Evolutionary conservation across 2,113 vertebrate genomes (phyloP), one percentile per base, ranked within the genome.

Genomic region (Psittacara wagleri): DNA sequence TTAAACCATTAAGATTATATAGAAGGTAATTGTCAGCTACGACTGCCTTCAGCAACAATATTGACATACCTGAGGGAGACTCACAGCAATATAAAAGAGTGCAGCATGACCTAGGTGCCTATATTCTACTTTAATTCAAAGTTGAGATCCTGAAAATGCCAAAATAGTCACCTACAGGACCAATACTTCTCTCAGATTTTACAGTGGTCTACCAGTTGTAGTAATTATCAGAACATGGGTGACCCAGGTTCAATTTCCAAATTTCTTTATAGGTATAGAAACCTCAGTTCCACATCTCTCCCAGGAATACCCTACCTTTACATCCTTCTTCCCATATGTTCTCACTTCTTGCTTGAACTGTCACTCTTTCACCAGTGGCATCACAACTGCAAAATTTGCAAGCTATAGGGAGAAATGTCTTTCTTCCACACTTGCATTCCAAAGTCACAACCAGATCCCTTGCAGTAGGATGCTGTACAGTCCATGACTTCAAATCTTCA

Each of bases 1-100:
- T 92, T 88, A 61, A 88, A 74, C 76, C 82, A 97, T 97, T 97
- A 93, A 96, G 96, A 92, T 80, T 70, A 95, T 43, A 41, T 24
- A 59, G 49, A 25, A 91, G 19, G 43, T 72, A 90, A 92, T 23
- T 90, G 43, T 85, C 85, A 91, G 61, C 83, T 69, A 52, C 46
- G 72, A 27, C n/a, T 81, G 57, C 66, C 83, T 83, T 96, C 73
- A 90, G 90, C 82, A 96, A 61, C 51, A 86, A 10, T 64, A 39
- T 15, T 17, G 27, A 74, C 68, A 35, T 24, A 74, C 23, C 49
- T 62, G 83, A 66, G 55, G 41, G 25, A 88, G 52, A 83, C 37
- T 75, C 51, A 27, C 29, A 64, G 64, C 0, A 0, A 39, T 46
- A 49, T 1, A 62, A 23, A 82, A 76, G 51, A 85, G 13, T 44